Percentiles rank a stretch among this genome's conserved stretches.
Evolutionary conservation across 2,113 vertebrate genomes (phyloP).

Genomic region (Dipodomys stephensi): DNA sequence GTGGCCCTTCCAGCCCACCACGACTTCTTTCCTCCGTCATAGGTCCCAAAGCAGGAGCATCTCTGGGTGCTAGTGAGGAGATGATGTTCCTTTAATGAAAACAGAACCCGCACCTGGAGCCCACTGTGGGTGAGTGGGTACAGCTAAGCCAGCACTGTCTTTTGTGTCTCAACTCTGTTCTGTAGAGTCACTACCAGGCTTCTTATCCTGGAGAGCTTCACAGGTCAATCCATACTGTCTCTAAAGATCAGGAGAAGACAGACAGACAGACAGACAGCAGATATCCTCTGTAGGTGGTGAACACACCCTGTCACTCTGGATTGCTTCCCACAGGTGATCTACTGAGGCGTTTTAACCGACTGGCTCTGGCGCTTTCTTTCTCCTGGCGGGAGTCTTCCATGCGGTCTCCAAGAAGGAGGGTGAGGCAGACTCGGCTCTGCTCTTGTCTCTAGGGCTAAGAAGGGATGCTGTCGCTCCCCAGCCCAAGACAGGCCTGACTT

Average conservation of each 20-base stretch:
- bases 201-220: neutral
- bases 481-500: neutral
- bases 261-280: too few species aligned
- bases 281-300: neutral
- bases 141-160: slow-evolving; percentile 52
- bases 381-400: too few species aligned
- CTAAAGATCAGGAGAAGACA: neutral
- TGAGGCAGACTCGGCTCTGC: neutral
- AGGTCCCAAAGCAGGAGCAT: neutral
- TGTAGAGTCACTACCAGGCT: neutral
- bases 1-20: neutral
- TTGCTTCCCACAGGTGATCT: slow-evolving; percentile 7
- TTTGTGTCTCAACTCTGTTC: slow-evolving; percentile 16
- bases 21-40: neutral
- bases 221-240: neutral
- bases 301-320: neutral
- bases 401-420: neutral
- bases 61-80: slow-evolving; percentile 43
- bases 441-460: neutral
- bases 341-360: neutral
- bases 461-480: neutral
- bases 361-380: neutral
- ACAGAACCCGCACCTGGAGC: slow-evolving; percentile 34
- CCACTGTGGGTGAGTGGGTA: slow-evolving; percentile 62
- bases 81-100: slow-evolving; percentile 61